Conservation (phyloP, 2,113 vertebrate genomes). For the Phasianus colchicus region DNA sequence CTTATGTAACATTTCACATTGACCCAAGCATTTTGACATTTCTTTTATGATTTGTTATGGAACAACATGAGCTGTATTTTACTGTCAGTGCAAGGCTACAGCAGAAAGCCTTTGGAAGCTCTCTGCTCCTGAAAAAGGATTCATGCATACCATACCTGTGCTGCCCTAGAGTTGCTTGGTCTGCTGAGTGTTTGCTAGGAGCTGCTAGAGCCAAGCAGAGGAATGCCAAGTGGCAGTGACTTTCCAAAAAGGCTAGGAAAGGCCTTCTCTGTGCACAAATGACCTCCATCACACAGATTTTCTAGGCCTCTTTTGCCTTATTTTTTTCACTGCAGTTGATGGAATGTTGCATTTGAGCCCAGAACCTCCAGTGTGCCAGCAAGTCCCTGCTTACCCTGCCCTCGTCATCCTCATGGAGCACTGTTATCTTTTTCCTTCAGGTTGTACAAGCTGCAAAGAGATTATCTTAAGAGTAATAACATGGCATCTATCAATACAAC, state of each 20-base stretch:
- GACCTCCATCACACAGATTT: background rate
- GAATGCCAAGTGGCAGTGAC: background rate
- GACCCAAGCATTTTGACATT: background rate
- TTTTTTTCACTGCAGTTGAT: background rate
- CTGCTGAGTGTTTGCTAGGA: background rate
- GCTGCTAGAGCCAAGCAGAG: background rate
- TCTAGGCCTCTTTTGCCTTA: background rate
- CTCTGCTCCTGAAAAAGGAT: background rate
- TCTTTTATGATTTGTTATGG: background rate
- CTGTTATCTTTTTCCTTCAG: background rate
- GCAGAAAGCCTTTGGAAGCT: background rate
- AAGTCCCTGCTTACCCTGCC: background rate
- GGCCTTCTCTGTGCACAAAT: background rate
- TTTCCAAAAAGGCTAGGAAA: background rate
- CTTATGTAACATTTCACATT: background rate
- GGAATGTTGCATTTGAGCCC: background rate
- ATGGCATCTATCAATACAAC: background rate
- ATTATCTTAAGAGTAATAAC: background rate
- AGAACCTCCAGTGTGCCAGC: background rate
- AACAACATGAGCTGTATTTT: background rate
- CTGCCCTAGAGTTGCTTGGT: background rate
- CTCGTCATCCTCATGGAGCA: fast-evolving
- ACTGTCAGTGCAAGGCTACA: background rate
- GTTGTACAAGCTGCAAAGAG: background rate
- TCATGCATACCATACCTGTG: fast-evolving